Evolutionary conservation across 2,888 invertebrate species (phyloP).

Genomic region (Heliconius erato): DNA sequence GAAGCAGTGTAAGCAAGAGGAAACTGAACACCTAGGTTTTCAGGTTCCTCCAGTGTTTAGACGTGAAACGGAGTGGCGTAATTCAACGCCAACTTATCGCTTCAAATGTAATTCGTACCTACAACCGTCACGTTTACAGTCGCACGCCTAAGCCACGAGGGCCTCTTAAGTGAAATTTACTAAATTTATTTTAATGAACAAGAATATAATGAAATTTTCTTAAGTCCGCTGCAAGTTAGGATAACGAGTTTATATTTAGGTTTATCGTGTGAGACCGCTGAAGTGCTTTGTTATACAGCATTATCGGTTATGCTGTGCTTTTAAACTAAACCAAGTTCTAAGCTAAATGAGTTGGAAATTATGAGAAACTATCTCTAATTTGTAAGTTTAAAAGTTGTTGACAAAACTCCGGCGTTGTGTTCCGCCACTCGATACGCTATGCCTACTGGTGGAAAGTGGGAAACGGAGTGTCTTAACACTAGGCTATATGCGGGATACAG

Average conservation of each 20-base stretch:
- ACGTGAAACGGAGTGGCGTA: too few relatives aligned
- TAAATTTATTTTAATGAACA: constrained; percentile 21
- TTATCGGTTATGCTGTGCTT: constrained; percentile 35
- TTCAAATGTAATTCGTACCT: background rate
- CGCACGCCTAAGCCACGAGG: background rate
- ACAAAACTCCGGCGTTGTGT: too few relatives aligned
- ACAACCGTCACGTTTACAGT: background rate
- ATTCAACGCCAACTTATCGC: too few relatives aligned
- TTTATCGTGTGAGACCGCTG: constrained; percentile 42
- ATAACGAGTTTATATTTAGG: constrained; percentile 44
- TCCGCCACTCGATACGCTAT: too few relatives aligned
- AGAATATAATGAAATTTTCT: constrained; percentile 30
- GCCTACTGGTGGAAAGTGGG: too few relatives aligned
- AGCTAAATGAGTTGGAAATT: background rate
- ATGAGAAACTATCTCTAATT: background rate
- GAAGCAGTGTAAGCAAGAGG: too few relatives aligned
- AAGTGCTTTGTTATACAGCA: constrained; percentile 45
- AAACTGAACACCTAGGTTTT: too few relatives aligned
- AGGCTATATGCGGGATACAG: too few relatives aligned
- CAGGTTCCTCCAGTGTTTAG: too few relatives aligned
- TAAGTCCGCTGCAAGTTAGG: constrained; percentile 40
- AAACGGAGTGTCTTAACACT: too few relatives aligned
- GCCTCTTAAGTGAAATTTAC: background rate
- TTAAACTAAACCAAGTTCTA: background rate
- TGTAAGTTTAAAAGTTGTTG: background rate